Conservation (phyloP, 2,888 invertebrate genomes). For the Onchidella celtica region DNA sequence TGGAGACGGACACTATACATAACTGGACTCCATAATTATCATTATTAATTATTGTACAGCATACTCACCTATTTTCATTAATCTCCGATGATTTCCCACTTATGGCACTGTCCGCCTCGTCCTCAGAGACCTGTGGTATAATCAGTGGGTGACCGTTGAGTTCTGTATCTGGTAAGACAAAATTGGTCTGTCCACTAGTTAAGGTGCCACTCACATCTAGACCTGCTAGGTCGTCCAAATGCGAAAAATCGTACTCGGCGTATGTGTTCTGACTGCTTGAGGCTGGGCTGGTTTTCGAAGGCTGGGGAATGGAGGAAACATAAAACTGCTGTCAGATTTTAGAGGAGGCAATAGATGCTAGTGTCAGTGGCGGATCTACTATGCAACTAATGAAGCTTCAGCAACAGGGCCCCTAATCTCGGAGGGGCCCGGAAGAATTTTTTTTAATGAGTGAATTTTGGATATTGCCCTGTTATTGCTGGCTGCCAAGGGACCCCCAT, state of each 20-base stretch:
- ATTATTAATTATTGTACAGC: no score
- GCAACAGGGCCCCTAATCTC: no score
- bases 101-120: conserved; percentile 81
- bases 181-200: background rate
- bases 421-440: no score
- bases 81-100: conserved; percentile 62
- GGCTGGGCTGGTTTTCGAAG: conserved; percentile 22
- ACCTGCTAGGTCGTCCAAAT: conserved; percentile 46
- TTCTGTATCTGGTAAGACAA: conserved; percentile 28
- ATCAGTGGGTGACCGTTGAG: conserved; percentile 47
- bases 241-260: conserved; percentile 55
- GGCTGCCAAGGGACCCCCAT: no score
- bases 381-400: no score
- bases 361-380: no score
- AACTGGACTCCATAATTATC: no score
- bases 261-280: conserved; percentile 49
- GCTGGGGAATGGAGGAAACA: conserved; percentile 14
- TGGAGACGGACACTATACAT: no score
- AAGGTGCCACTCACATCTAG: background rate
- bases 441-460: no score
- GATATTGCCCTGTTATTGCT: no score
- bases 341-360: no score
- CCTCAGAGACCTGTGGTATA: conserved; percentile 59
- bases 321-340: background rate
- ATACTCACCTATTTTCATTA: conserved; percentile 58